A percentile compares a stretch with the other conserved stretches of the same genome.
Conservation (phyloP, 2,113 vertebrate species). For the Accipiter cooperii region DNA sequence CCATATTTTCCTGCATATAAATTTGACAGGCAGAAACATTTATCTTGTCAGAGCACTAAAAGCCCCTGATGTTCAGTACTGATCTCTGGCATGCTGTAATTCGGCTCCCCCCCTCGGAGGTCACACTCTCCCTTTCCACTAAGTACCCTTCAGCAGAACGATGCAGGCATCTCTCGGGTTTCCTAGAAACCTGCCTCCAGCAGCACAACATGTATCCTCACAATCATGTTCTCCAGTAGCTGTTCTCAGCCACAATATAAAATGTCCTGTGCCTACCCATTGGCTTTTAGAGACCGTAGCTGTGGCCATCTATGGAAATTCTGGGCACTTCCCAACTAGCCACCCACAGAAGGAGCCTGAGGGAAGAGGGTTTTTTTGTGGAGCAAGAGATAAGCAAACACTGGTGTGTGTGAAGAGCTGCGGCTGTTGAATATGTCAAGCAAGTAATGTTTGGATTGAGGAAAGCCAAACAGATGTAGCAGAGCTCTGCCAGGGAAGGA, state of each 20-base stretch:
- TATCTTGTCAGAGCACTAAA: background rate
- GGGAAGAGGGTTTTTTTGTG: background rate
- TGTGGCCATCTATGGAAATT: background rate
- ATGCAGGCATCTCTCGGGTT: accelerated
- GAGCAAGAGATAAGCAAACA: constrained; percentile 3
- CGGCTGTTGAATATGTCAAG: background rate
- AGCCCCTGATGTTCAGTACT: background rate
- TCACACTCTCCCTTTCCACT: background rate
- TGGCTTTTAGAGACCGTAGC: background rate
- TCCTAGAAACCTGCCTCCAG: constrained; percentile 12
- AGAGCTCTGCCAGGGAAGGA: background rate
- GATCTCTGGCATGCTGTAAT: background rate
- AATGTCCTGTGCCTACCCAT: background rate
- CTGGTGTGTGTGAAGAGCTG: background rate
- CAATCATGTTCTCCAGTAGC: background rate
- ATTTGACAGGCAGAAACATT: background rate
- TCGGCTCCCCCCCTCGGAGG: accelerated
- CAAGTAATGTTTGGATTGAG: constrained; percentile 13
- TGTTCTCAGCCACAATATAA: background rate
- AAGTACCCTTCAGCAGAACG: background rate
- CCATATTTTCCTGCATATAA: background rate
- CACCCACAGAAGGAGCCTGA: background rate
- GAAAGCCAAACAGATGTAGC: constrained; percentile 20
- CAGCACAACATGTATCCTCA: background rate
- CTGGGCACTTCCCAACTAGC: background rate